phyloP scores from a whole-genome alignment of 1,140 invertebrate genomes.

The Gonioctena quinquepunctata region DNA sequence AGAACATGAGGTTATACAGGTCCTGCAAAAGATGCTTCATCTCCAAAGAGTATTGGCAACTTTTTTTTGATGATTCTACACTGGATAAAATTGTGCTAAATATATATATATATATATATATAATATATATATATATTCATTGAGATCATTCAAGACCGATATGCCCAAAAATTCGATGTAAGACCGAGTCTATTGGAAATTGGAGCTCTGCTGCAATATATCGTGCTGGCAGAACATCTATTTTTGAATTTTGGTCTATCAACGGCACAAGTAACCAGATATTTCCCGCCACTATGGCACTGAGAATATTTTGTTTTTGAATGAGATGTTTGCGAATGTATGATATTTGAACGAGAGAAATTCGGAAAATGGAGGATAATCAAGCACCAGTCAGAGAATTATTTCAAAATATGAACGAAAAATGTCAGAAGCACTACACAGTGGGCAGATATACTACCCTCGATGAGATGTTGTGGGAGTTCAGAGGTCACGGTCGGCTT shows the following conservation, averaged over 20 bases:
- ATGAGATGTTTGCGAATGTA: slow-evolving; percentile 14
- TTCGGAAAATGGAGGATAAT: neutral
- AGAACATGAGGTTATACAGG: too few relatives aligned
- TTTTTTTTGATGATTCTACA: too few relatives aligned
- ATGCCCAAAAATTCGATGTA: neutral
- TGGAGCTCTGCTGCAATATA: neutral
- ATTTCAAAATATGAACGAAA: neutral
- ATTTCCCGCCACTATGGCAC: slow-evolving; percentile 15
- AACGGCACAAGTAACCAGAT: slow-evolving; percentile 4
- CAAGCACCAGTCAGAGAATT: neutral
- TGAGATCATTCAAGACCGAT: too few relatives aligned
- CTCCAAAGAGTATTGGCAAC: too few relatives aligned
- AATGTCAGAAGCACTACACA: slow-evolving; percentile 20
- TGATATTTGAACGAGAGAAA: slow-evolving; percentile 8
- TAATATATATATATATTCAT: too few relatives aligned
- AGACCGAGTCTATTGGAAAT: neutral
- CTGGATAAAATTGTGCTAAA: too few relatives aligned
- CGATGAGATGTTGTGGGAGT: slow-evolving; percentile 45
- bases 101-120: too few relatives aligned
- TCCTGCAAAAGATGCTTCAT: too few relatives aligned
- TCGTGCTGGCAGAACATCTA: neutral
- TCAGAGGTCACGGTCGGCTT: slow-evolving; percentile 48
- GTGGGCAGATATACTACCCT: slow-evolving; percentile 33
- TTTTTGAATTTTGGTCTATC: slow-evolving; percentile 17
- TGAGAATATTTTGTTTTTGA: slow-evolving; percentile 19